Evolutionary conservation across 2,113 vertebrate species (phyloP), one percentile per base, ranked within the genome.

Genomic region (Anoura caudifer): DNA sequence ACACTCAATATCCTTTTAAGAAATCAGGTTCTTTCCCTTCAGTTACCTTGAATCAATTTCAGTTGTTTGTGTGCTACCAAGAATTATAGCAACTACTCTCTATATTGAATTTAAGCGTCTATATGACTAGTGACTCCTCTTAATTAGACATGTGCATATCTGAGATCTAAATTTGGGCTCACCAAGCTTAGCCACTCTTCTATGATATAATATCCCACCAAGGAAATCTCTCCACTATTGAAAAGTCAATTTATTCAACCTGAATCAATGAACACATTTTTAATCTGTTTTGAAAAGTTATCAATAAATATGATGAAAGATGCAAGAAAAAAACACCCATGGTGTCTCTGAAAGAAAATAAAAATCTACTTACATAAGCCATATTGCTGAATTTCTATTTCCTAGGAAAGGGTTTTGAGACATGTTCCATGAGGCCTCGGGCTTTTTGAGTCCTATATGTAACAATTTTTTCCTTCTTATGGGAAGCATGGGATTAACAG

Each of bases 401-500:
- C 38, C 88, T 59, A 59, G 43, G 45, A 41, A 36, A 91, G 81
- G 14, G 15, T 59, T 88, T 84, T 47, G 63, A 87, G 50, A 69
- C 41, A 43, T 36, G 11, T 81, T 77, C 33, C n/a, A 24, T 36
- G 50, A 81, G 43, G 24, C 20, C 2, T 83, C 69, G 10, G 77
- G 75, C 59, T 95, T 8, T 22, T 9, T 73, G 61, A 83, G 20
- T 1, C 19, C 38, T 70, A 45, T 65, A 38, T 87, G n/a, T 76
- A 76, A 87, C 20, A 33, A 10, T 77, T 83, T n/a, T 95, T 84
- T 65, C 33, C 73, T 95, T 95, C 15, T 61, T n/a, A 4, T 52
- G 65, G 69, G 56, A 95, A 95, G 67, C 63, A 95, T 54, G 84
- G 70, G 33, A 87, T 87, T 73, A 77, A 65, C 72, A 85, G 77